Evolutionary conservation across 2,888 invertebrate genomes (phyloP).

Genomic region (Diaphora mendica): DNA sequence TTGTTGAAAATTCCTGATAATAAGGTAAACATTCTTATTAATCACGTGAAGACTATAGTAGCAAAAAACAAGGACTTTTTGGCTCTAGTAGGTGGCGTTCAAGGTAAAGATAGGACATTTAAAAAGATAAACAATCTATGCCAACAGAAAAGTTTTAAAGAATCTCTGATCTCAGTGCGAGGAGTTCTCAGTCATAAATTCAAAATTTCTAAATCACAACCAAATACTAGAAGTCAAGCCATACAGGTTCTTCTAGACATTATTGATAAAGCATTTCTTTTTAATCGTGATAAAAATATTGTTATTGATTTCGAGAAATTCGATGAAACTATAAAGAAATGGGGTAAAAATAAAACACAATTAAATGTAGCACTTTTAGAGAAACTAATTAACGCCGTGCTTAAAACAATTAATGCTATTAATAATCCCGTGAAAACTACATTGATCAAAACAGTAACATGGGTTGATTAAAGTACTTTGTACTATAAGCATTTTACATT

Average conservation of each 20-base stretch:
- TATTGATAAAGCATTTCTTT: slow-evolving; percentile 7
- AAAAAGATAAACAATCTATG: neutral
- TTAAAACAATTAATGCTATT: neutral
- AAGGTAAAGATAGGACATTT: neutral
- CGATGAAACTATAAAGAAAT: neutral
- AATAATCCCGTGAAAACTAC: slow-evolving; percentile 6
- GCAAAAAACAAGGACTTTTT: neutral
- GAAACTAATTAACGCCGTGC: neutral
- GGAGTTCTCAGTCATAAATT: neutral
- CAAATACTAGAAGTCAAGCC: neutral
- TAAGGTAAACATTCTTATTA: neutral
- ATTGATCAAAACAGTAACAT: neutral
- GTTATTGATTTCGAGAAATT: neutral
- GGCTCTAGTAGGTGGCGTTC: neutral
- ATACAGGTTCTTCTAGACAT: neutral
- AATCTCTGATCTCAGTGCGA: neutral
- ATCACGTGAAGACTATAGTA: neutral
- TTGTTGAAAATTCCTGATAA: slow-evolving; percentile 6
- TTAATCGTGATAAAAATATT: neutral
- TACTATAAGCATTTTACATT: neutral
- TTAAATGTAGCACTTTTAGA: neutral
- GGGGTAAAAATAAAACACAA: neutral
- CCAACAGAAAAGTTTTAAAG: neutral
- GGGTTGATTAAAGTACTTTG: neutral
- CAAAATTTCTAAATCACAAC: neutral